phyloP scores from a whole-genome alignment of 1,140 invertebrate species.

The Hetaerina americana region DNA sequence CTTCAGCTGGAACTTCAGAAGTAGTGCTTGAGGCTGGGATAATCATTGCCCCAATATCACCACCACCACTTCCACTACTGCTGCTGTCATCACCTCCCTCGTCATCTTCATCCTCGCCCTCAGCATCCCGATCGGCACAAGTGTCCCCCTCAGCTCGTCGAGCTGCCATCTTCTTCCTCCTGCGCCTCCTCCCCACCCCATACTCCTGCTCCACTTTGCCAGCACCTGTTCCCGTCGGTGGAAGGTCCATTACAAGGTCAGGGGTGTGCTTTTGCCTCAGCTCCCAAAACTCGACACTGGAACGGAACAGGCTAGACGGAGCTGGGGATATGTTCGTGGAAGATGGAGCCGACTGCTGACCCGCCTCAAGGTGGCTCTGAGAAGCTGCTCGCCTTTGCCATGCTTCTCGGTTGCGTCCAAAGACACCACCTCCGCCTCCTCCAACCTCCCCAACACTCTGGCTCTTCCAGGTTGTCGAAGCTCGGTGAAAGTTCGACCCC shows the following conservation, averaged over 20 bases:
- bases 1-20: constrained; percentile 39
- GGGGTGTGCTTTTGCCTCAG: constrained; percentile 57
- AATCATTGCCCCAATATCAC: constrained; percentile 16
- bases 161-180: background rate
- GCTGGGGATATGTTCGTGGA: constrained; percentile 20
- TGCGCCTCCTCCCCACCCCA: background rate
- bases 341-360: constrained; percentile 11
- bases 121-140: background rate
- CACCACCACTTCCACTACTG: background rate
- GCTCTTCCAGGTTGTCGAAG: constrained; percentile 2
- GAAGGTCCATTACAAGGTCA: constrained; percentile 80
- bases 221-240: constrained; percentile 31
- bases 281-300: constrained; percentile 28
- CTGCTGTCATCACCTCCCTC: constrained; percentile 3
- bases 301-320: background rate
- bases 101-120: background rate
- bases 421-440: constrained; percentile 19
- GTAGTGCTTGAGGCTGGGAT: constrained; percentile 26
- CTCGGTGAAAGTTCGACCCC: background rate
- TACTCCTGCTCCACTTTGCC: constrained; percentile 16
- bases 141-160: background rate
- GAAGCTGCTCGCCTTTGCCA: constrained; percentile 46
- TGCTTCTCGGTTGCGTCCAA: constrained; percentile 40
- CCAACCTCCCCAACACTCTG: constrained; percentile 8
- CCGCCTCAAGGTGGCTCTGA: constrained; percentile 31